phyloP scores from a whole-genome alignment of 2,797 vertebrate genomes.

The Scolopax bukidnonensis region DNA sequence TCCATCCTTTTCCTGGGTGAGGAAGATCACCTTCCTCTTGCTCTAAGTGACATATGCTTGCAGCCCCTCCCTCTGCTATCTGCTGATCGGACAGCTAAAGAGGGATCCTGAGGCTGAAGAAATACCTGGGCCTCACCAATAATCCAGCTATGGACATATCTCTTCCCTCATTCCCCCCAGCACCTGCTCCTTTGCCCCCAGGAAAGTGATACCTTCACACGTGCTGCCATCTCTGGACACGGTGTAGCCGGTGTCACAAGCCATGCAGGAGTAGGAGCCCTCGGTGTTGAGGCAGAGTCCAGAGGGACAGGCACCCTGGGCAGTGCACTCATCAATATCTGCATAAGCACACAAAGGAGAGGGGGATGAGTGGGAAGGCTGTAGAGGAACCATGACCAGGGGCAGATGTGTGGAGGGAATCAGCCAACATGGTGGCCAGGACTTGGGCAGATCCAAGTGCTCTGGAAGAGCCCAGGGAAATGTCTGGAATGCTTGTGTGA shows the following conservation, averaged over 20 bases:
- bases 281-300: slow-evolving; percentile 86
- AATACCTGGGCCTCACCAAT: neutral
- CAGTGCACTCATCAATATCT: slow-evolving; percentile 88
- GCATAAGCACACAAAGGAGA: slow-evolving; percentile 49
- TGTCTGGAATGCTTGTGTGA: neutral
- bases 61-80: neutral
- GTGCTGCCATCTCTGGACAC: slow-evolving; percentile 80
- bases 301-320: slow-evolving; percentile 71
- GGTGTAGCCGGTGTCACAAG: slow-evolving; percentile 80
- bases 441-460: neutral
- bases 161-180: neutral
- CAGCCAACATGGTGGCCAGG: neutral
- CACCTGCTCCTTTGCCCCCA: neutral
- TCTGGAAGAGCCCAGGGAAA: neutral
- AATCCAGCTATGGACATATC: neutral
- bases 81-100: neutral
- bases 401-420: neutral
- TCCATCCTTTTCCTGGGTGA: neutral
- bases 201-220: slow-evolving; percentile 75
- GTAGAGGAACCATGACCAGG: neutral
- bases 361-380: neutral
- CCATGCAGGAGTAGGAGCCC: slow-evolving; percentile 84
- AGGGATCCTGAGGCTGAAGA: neutral
- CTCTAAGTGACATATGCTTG: neutral
- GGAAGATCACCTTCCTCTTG: neutral